Evolutionary conservation across 1,140 invertebrate species (phyloP), one percentile per base, ranked within the genome.

Genomic region (Papilio helenus): DNA sequence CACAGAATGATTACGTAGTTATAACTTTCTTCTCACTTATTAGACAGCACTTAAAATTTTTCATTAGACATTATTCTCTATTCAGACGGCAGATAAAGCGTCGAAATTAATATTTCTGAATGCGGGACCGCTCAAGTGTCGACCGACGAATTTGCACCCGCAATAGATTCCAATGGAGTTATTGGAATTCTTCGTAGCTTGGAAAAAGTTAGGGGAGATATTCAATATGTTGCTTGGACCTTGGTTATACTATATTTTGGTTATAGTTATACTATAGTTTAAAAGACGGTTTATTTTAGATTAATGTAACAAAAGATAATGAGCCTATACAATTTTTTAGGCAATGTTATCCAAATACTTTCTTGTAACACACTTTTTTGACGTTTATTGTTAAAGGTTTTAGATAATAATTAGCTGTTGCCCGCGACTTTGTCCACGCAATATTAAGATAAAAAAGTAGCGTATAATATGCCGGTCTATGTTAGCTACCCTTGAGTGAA

Each of bases 51-150:
- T 68, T 68, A 46, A 74, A 74, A 74, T 49, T 74, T 73, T 74
- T 74, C 72, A 74, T 74, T 74, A 74, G 39, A 74, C 72, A 74
- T 74, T 49, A 74, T 74, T 29, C 72, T 26, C 72, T 20, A 74
- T 74, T 74, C 44, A 74, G 20, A 26, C 20, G 20, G 10, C 20
- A 9, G 72, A 74, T 74, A 49, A 74, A 46, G 72, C 39, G 10
- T 46, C 20, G 72, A 74, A 49, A 74, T 74, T 74, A 74, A 74
- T 74, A 74, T 74, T 74, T 74, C 42, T 74, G 72, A 74, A 74
- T 74, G 42, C n/a, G 42, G 44, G 10, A 74, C 72, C 39, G 44
- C 72, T 74, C n/a, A 16, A 74, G 72, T 74, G 72, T 26, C 72
- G 72, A 8, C 44, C 72, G 72, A 72, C 39, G 71, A 72, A 72